Percentiles rank a stretch among this genome's conserved stretches.
Conservation (phyloP, 2,113 vertebrate species). For the Mungos mungo region DNA sequence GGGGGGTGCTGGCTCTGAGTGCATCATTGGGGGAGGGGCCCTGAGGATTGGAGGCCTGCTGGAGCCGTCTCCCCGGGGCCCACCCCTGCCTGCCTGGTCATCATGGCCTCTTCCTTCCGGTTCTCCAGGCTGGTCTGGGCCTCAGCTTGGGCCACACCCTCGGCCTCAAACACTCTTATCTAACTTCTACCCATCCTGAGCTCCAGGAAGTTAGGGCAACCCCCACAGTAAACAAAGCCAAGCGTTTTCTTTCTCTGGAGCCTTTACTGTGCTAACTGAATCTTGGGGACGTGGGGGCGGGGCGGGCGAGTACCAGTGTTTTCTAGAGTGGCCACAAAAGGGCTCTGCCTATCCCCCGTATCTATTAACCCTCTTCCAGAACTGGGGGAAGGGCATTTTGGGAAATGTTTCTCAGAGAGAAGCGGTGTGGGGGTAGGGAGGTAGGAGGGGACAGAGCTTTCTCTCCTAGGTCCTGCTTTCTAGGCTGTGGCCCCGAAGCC, state of each 20-base stretch:
- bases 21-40: neutral
- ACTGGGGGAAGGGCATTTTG: neutral
- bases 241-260: conserved; percentile 60
- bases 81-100: neutral
- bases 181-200: conserved; percentile 23
- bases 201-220: conserved; percentile 64
- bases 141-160: neutral
- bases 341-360: neutral
- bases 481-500: neutral
- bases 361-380: conserved; percentile 30
- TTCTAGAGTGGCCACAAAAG: conserved; percentile 40
- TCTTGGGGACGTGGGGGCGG: neutral
- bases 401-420: neutral
- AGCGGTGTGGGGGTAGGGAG: rapidly evolving
- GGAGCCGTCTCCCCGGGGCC: neutral
- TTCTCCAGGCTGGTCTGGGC: neutral
- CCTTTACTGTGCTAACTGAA: conserved; percentile 74
- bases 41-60: neutral
- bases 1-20: neutral
- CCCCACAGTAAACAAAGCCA: conserved; percentile 74
- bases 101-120: neutral
- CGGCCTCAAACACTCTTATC: conserved; percentile 9
- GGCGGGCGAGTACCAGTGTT: neutral
- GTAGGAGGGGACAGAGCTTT: neutral
- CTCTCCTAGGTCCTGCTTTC: neutral